These are phyloP conservation scores for Apaloderma vittatum DNA, from an alignment of 2,113 vertebrate species.

Conservation along the genomic window DNA sequence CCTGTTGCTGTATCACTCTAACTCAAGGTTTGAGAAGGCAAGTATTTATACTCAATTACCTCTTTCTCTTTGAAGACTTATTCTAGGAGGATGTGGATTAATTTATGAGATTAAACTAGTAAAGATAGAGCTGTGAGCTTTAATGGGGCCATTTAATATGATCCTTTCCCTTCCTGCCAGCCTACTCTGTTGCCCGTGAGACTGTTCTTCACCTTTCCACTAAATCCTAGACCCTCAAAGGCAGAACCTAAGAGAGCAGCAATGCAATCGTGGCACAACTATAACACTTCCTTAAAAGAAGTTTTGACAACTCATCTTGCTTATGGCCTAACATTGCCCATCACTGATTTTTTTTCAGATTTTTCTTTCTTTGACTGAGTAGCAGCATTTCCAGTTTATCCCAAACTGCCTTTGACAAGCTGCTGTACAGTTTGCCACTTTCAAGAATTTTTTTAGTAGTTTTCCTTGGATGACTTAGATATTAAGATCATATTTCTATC, in stretches of 20 bases:
- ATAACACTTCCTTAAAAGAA: neutral
- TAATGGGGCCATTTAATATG: conserved; percentile 51
- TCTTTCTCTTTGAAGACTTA: conserved; percentile 57
- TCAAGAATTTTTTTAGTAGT: neutral
- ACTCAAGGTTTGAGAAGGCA: neutral
- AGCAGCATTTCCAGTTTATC: neutral
- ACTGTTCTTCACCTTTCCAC: neutral
- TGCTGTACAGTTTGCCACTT: neutral
- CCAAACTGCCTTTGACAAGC: neutral
- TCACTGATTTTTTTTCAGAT: neutral
- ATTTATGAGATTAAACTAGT: conserved; percentile 71
- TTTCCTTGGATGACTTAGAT: neutral
- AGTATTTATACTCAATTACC: conserved; percentile 51
- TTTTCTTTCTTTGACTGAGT: neutral
- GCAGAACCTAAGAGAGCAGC: neutral
- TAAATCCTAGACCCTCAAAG: neutral
- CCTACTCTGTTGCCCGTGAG: neutral
- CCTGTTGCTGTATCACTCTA: neutral
- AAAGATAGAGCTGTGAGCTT: conserved; percentile 34
- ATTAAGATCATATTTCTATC: conserved; percentile 9
- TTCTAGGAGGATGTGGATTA: conserved; percentile 52
- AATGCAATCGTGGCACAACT: neutral
- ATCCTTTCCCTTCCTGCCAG: conserved; percentile 30
- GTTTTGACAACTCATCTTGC: neutral
- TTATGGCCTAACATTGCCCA: neutral